These are phyloP conservation scores for Sialis lutaria DNA, from an alignment of 2,888 invertebrate species.

Conservation along the genomic window DNA sequence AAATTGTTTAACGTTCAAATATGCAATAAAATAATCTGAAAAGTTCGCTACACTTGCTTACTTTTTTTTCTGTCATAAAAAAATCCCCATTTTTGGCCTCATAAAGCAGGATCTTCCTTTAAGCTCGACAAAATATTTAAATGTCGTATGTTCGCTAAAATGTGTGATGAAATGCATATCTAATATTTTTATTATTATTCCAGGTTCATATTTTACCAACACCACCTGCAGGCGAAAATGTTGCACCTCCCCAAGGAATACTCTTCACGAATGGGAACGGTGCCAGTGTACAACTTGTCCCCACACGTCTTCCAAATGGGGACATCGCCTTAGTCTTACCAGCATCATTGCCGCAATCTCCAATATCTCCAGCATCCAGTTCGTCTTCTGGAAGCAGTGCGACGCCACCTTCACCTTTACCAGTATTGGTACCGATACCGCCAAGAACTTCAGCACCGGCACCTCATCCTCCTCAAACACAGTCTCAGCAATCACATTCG, in stretches of 20 bases:
- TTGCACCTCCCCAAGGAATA: background rate
- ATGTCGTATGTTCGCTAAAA: no score
- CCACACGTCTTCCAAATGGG: conserved; percentile 65
- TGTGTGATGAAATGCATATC: no score
- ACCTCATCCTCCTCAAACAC: conserved; percentile 25
- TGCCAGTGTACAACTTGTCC: conserved; percentile 50
- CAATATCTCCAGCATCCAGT: no score
- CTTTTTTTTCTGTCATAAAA: no score
- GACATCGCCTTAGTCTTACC: conserved; percentile 69
- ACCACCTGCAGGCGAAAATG: background rate
- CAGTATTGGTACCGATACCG: conserved; percentile 60
- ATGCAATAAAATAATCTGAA: no score
- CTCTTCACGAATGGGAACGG: conserved; percentile 5
- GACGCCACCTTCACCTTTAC: conserved; percentile 38
- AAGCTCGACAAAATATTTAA: no score
- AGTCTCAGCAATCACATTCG: conserved; percentile 19
- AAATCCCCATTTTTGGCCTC: no score
- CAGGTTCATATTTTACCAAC: conserved; percentile 4
- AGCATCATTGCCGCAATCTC: conserved; percentile 14
- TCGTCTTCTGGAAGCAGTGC: conserved; percentile 3
- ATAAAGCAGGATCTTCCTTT: no score
- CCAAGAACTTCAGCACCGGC: conserved; percentile 55
- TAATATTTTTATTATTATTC: no score
- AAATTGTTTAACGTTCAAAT: no score
- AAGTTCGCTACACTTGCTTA: no score